A percentile compares a stretch with the other conserved stretches of the same genome.
phyloP scores from a whole-genome alignment of 2,888 invertebrate species.

The Halocaridina rubra region DNA sequence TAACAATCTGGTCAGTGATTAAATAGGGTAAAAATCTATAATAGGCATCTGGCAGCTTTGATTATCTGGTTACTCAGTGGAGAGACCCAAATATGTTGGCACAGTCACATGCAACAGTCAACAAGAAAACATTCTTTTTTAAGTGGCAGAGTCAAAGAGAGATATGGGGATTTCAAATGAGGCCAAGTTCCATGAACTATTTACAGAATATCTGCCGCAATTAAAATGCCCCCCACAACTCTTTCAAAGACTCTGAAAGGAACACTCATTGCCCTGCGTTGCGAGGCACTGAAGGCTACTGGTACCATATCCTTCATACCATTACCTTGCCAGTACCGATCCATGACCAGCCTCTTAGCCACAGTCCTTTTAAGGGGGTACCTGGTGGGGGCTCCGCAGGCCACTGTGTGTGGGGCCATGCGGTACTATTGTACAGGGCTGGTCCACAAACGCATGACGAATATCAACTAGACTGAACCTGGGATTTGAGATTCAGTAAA shows the following conservation, averaged over 20 bases:
- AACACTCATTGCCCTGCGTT: slow-evolving; percentile 43
- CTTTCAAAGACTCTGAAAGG: slow-evolving; percentile 23
- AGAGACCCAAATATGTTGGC: slow-evolving; percentile 59
- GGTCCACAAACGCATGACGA: slow-evolving; percentile 57
- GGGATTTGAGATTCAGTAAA: slow-evolving; percentile 36
- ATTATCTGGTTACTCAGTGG: slow-evolving; percentile 56
- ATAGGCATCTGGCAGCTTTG: slow-evolving; percentile 59
- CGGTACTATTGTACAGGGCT: slow-evolving; percentile 58
- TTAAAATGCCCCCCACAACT: slow-evolving; percentile 24
- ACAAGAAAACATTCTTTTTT: slow-evolving; percentile 57
- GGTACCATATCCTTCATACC: slow-evolving; percentile 60
- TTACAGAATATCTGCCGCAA: slow-evolving; percentile 53
- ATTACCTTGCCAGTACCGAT: slow-evolving; percentile 60
- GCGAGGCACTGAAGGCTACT: slow-evolving; percentile 55
- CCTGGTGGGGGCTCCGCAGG: slow-evolving; percentile 50
- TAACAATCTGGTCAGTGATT: slow-evolving; percentile 56
- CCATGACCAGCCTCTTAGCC: slow-evolving; percentile 61
- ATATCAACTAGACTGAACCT: slow-evolving; percentile 46
- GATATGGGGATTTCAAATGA: slow-evolving; percentile 33
- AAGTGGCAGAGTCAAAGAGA: slow-evolving; percentile 36
- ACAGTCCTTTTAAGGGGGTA: slow-evolving; percentile 56
- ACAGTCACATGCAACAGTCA: slow-evolving; percentile 59
- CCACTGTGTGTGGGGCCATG: slow-evolving; percentile 55
- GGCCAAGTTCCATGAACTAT: slow-evolving; percentile 41
- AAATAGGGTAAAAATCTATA: slow-evolving; percentile 56